These are phyloP conservation scores for Boloria selene DNA, from an alignment of 2,888 invertebrate species.

Conservation along the genomic window DNA sequence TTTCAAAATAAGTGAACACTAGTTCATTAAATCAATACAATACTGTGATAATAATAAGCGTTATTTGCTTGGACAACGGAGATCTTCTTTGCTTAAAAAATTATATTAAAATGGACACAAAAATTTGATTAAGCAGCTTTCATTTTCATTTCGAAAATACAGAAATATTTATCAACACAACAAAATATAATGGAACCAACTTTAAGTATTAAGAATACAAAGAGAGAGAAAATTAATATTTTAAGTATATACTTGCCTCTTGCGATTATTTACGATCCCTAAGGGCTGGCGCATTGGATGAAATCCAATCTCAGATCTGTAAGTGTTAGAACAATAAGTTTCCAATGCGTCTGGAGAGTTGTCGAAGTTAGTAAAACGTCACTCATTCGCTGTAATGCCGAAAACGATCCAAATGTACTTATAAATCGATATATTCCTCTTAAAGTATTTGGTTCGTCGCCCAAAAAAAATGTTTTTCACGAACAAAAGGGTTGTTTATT, in stretches of 20 bases:
- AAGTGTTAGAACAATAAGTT: constrained; percentile 45
- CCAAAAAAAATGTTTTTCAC: background rate
- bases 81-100: too few relatives aligned
- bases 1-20: too few relatives aligned
- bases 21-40: too few relatives aligned
- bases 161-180: too few relatives aligned
- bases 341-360: constrained; percentile 50
- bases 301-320: constrained; percentile 48
- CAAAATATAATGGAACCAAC: background rate
- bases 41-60: too few relatives aligned
- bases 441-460: background rate
- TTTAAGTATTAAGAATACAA: background rate
- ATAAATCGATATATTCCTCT: background rate
- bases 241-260: constrained; percentile 37
- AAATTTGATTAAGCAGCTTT: too few relatives aligned
- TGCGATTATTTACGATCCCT: constrained; percentile 42
- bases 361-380: constrained; percentile 30
- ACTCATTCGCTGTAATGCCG: constrained; percentile 6
- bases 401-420: background rate
- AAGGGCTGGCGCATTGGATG: constrained; percentile 47
- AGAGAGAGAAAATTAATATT: constrained; percentile 18
- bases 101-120: too few relatives aligned
- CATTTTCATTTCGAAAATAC: too few relatives aligned
- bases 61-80: too few relatives aligned
- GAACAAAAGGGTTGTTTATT: constrained; percentile 20